Conservation (phyloP, 1,140 invertebrate genomes). For the Cyclina sinensis region DNA sequence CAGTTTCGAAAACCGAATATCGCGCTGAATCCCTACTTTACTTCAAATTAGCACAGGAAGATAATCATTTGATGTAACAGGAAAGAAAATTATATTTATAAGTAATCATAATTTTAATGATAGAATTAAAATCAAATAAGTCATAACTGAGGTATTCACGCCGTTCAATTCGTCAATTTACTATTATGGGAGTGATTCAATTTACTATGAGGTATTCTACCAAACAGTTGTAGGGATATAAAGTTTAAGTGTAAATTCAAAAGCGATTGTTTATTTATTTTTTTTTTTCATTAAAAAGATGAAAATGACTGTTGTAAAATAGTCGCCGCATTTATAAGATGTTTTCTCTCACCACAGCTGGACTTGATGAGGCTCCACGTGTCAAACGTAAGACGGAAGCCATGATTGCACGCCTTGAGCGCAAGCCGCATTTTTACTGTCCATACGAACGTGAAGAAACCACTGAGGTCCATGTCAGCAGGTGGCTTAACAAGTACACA, state of each 20-base stretch:
- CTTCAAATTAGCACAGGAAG: too few relatives aligned
- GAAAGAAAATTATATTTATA: too few relatives aligned
- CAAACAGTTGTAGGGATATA: not conserved
- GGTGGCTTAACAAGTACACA: slow-evolving; percentile 2
- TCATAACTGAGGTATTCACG: too few relatives aligned
- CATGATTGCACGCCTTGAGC: not conserved
- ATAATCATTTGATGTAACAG: too few relatives aligned
- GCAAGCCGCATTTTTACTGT: slow-evolving; percentile 27
- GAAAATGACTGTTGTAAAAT: not conserved
- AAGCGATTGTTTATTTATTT: not conserved
- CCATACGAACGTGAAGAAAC: slow-evolving; percentile 6
- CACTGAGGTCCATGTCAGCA: not conserved
- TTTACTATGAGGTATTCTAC: not conserved
- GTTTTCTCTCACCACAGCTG: not conserved
- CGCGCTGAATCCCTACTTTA: too few relatives aligned
- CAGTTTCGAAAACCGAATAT: too few relatives aligned
- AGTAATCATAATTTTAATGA: too few relatives aligned
- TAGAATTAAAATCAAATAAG: too few relatives aligned
- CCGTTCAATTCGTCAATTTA: not conserved
- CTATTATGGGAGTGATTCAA: not conserved
- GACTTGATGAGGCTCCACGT: not conserved
- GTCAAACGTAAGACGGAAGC: not conserved
- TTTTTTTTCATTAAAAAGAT: not conserved
- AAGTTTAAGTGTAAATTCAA: not conserved
- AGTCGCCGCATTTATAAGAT: not conserved